Evolutionary conservation across 2,888 invertebrate species (phyloP).

Genomic region (Ophion ventricosus): DNA sequence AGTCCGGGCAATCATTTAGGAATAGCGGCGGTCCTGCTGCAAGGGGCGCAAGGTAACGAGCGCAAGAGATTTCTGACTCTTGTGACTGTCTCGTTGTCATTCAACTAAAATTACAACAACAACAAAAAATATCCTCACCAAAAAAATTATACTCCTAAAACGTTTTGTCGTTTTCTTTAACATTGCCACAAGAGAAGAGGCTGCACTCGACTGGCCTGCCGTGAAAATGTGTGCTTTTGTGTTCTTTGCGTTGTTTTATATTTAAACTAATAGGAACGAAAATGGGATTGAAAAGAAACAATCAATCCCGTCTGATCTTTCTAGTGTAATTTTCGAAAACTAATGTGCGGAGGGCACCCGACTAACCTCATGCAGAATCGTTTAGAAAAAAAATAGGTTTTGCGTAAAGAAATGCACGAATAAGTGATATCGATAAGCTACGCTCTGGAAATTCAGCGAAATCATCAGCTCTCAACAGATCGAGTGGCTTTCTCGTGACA

Average conservation of each 20-base stretch:
- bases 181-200: conserved; percentile 3
- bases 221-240: conserved; percentile 58
- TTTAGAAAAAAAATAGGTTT: neutral
- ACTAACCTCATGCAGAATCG: neutral
- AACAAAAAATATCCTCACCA: neutral
- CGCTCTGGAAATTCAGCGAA: conserved; percentile 1
- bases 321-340: neutral
- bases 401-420: neutral
- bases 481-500: neutral
- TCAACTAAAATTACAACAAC: conserved; percentile 30
- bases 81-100: conserved; percentile 51
- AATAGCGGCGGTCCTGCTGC: conserved; percentile 82
- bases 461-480: neutral
- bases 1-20: conserved; percentile 79
- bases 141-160: conserved; percentile 16
- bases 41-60: conserved; percentile 83
- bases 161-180: conserved; percentile 3
- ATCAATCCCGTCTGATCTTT: neutral
- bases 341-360: neutral
- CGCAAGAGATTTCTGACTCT: conserved; percentile 44
- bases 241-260: conserved; percentile 20
- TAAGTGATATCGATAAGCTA: conserved; percentile 39
- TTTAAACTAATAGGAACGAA: conserved; percentile 1
- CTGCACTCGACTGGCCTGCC: conserved; percentile 28
- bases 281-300: neutral